These are phyloP conservation scores for Rhinolophus sinicus DNA, from an alignment of 2,113 vertebrate species.

Conservation along the genomic window DNA sequence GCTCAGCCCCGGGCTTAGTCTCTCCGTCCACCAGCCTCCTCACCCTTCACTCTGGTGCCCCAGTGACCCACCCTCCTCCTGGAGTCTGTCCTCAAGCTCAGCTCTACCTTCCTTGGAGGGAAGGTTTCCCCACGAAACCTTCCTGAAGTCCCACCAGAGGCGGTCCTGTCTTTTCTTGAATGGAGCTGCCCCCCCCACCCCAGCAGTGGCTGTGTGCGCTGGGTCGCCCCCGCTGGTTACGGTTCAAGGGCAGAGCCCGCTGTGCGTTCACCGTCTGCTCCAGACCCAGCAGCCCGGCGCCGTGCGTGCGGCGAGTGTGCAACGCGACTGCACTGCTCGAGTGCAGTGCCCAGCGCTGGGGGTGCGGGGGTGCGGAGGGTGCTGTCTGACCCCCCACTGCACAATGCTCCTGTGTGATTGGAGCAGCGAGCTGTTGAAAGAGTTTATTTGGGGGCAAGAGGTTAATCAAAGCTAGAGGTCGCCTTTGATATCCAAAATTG, in stretches of 20 bases:
- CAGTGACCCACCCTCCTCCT: background rate
- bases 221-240: too few relatives aligned
- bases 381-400: background rate
- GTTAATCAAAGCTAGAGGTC: background rate
- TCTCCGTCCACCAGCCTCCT: background rate
- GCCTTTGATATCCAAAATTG: background rate
- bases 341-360: too few relatives aligned
- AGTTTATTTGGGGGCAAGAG: background rate
- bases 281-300: too few relatives aligned
- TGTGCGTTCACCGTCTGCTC: accelerated
- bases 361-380: too few relatives aligned
- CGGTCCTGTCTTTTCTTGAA: background rate
- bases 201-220: accelerated
- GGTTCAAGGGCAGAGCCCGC: background rate
- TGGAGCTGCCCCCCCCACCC: accelerated
- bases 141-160: background rate
- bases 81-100: background rate
- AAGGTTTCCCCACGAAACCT: background rate
- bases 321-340: background rate
- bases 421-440: background rate
- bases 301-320: background rate
- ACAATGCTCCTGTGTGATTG: background rate
- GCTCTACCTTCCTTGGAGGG: background rate
- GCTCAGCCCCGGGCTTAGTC: background rate
- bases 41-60: background rate